These are phyloP conservation scores for Seira sanloemensis DNA, from an alignment of 2,888 invertebrate species.

Conservation along the genomic window DNA sequence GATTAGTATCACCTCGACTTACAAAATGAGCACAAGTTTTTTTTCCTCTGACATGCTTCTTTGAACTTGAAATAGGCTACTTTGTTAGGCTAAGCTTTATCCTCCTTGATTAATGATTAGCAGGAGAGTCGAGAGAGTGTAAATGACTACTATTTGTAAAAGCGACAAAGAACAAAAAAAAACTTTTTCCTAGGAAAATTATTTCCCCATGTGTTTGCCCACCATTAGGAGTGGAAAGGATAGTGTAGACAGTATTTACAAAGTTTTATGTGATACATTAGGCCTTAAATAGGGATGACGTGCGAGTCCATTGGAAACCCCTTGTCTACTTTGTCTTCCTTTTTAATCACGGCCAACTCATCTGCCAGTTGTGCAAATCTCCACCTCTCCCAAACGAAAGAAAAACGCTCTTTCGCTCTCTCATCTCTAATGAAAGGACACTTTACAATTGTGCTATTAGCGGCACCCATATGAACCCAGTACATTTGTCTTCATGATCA, in stretches of 20 bases:
- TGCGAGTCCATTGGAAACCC: background rate
- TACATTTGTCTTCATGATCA: conserved; percentile 19
- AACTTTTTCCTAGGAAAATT: conserved; percentile 8
- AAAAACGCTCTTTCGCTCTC: too few relatives aligned
- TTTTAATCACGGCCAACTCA: background rate
- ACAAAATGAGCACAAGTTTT: background rate
- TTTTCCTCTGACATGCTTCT: background rate
- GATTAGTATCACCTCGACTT: background rate
- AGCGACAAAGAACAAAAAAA: background rate
- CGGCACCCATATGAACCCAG: background rate
- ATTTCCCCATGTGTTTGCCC: background rate
- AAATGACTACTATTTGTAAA: background rate
- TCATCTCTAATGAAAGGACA: conserved; percentile 13
- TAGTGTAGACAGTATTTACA: background rate
- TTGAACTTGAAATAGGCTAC: background rate
- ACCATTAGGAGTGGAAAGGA: background rate
- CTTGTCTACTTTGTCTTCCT: conserved; percentile 1
- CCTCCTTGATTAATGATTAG: conserved; percentile 5
- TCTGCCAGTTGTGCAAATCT: background rate
- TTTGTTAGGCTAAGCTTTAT: background rate
- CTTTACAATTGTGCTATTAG: conserved; percentile 1
- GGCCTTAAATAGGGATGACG: background rate
- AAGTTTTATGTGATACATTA: background rate
- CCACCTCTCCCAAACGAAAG: background rate
- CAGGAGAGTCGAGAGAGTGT: background rate